Conservation (phyloP, 2,113 vertebrate species). For the Eurystomus gularis region DNA sequence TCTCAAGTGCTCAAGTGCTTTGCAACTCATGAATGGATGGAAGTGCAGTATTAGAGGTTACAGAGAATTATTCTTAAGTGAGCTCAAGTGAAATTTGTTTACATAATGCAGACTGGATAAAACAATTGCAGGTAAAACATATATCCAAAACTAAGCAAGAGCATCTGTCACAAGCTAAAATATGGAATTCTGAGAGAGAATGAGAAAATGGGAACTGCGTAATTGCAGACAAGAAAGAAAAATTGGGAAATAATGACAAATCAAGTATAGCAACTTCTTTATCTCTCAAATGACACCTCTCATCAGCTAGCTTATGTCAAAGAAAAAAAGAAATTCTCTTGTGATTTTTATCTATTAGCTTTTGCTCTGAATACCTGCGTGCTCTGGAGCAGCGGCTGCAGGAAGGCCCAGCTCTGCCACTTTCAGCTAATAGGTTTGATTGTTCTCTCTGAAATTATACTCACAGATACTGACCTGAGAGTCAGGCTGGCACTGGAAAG, state of each 20-base stretch:
- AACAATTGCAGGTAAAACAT: not conserved
- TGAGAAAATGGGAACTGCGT: not conserved
- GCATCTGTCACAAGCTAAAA: not conserved
- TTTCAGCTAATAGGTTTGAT: constrained; percentile 30
- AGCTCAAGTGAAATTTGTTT: not conserved
- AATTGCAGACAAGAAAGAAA: not conserved
- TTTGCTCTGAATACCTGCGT: not conserved
- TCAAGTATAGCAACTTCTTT: constrained; percentile 8
- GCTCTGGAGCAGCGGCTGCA: not conserved
- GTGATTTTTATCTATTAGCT: constrained; percentile 27
- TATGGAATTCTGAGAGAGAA: not conserved
- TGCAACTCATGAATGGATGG: not conserved
- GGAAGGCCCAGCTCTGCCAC: constrained; percentile 6
- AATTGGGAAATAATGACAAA: constrained; percentile 23
- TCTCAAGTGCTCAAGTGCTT: not conserved
- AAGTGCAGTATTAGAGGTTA: not conserved
- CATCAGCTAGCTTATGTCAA: not conserved
- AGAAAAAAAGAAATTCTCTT: not conserved
- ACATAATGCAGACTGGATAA: not conserved
- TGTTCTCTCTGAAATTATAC: not conserved
- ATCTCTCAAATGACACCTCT: not conserved
- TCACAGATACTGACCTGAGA: not conserved
- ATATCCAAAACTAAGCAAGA: not conserved
- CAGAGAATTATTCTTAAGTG: not conserved
- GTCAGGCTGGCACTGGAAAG: not conserved